Base-by-base conservation (phyloP, 2,888 invertebrate species). In the Agrilus biguttatus region DNA sequence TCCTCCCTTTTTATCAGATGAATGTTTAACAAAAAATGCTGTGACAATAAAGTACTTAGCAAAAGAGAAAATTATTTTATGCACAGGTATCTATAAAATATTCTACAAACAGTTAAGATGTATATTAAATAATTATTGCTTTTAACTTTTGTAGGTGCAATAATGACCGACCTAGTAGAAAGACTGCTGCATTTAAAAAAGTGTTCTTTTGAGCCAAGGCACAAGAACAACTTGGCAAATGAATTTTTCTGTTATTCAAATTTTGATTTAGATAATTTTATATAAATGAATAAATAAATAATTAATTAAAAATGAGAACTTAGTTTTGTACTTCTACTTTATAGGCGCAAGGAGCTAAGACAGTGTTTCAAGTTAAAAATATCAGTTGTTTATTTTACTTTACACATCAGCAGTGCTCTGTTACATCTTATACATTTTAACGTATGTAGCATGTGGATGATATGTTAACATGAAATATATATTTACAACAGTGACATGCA, bases 1-100 rank as follows among this genome's bases (percentile, higher is more conserved):
- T 68, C 96, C 97, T 1, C 97, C 97, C 0, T 96, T 95, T 66
- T 70, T 97, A 3, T 85, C 92, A 0, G 83, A 89, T 52, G 95
- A 95, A 61, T 96, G 96, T 64, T 72, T 95, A 39, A 73, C 77
- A 1, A 92, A 93, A 69, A 83, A 83, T 1, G 75, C 87, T 0
- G 67, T 77, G 45, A 89, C 90, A 0, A 76, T 93, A 2, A 79
- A 78, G 51, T 75, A 77, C 53, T 62, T 96, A 41, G 50, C 61
- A 14, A 85, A 81, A 59, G 72, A 75, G 8, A 83, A 83, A 60
- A 76, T 93, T 23, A 75, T 93, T 2, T 69, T 96, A 7, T 95
- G 93, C 57, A 93, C 95, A 39, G 93, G 90, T 75, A 65, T 50
- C 43, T 51, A 41, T 42, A 36, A 8, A 39, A 14, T 12, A 13